Percentiles rank a stretch among this genome's conserved stretches.
These are phyloP conservation scores for Addax nasomaculatus DNA, from an alignment of 2,113 vertebrate genomes.

Conservation along the genomic window DNA sequence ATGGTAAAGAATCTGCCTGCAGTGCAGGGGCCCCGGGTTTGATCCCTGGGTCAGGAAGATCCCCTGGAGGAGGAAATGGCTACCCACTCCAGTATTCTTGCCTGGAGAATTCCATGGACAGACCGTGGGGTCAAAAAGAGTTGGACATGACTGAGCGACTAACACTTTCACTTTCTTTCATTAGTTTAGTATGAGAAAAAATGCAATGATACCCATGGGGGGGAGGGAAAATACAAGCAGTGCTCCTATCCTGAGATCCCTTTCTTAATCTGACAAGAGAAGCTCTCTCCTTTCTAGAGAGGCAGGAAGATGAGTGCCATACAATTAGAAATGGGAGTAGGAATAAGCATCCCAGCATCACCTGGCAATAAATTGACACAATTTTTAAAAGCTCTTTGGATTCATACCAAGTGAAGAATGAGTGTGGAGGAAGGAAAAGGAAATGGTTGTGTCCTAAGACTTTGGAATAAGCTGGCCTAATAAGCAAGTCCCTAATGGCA, in stretches of 20 bases:
- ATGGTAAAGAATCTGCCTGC: background rate
- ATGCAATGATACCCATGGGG: background rate
- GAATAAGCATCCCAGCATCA: constrained; percentile 39
- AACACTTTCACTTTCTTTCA: background rate
- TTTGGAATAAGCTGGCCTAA: constrained; percentile 38
- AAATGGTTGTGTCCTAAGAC: constrained; percentile 47
- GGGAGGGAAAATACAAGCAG: accelerated
- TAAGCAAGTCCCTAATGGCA: constrained; percentile 46
- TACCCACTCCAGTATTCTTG: background rate
- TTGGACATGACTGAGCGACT: background rate
- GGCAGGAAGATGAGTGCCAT: background rate
- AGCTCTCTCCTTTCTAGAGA: background rate
- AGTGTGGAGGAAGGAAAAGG: constrained; percentile 45
- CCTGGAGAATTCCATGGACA: background rate
- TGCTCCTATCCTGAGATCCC: background rate
- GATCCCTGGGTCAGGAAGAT: background rate
- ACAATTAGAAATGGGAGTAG: constrained; percentile 51
- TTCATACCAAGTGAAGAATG: constrained; percentile 35
- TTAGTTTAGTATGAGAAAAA: background rate
- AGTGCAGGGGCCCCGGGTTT: background rate
- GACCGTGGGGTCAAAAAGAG: background rate
- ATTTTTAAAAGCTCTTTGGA: constrained; percentile 21
- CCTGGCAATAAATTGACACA: constrained; percentile 66
- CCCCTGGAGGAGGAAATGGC: background rate
- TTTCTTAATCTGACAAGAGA: background rate